Conservation (phyloP, 2,888 invertebrate genomes). For the Spisula solida region DNA sequence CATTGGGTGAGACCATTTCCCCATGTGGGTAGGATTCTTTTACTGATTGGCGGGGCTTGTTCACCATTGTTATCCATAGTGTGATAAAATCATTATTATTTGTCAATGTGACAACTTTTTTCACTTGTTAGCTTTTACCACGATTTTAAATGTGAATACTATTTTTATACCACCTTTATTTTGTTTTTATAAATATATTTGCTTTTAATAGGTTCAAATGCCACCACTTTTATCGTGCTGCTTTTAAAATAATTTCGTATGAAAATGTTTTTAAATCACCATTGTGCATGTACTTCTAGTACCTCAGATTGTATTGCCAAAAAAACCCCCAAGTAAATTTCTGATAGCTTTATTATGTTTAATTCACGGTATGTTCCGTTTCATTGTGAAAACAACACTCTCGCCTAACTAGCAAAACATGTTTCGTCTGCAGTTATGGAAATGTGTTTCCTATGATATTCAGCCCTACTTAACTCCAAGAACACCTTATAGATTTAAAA, state of each 20-base stretch:
- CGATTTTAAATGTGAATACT: constrained; percentile 23
- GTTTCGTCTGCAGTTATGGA: too few species aligned
- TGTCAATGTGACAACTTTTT: constrained; percentile 15
- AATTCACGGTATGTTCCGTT: not conserved
- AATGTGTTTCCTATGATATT: too few species aligned
- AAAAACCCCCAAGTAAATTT: not conserved
- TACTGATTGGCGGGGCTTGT: not conserved
- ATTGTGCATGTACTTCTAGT: not conserved
- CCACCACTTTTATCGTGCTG: not conserved
- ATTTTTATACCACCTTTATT: constrained; percentile 23
- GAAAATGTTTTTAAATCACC: not conserved
- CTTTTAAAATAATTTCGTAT: not conserved
- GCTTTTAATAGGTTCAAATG: constrained; percentile 5
- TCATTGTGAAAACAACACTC: not conserved
- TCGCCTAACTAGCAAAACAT: not conserved
- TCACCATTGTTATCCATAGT: not conserved
- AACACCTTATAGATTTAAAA: too few species aligned
- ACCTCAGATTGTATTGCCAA: not conserved
- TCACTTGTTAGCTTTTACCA: constrained; percentile 30
- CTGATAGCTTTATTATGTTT: not conserved
- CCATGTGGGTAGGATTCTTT: not conserved
- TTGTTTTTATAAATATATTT: constrained; percentile 23
- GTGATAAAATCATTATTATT: constrained; percentile 22
- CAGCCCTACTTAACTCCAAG: too few species aligned
- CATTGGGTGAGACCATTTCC: not conserved